phyloP scores from a whole-genome alignment of 2,113 vertebrate genomes.

The Cyprinodon brontotheroides region DNA sequence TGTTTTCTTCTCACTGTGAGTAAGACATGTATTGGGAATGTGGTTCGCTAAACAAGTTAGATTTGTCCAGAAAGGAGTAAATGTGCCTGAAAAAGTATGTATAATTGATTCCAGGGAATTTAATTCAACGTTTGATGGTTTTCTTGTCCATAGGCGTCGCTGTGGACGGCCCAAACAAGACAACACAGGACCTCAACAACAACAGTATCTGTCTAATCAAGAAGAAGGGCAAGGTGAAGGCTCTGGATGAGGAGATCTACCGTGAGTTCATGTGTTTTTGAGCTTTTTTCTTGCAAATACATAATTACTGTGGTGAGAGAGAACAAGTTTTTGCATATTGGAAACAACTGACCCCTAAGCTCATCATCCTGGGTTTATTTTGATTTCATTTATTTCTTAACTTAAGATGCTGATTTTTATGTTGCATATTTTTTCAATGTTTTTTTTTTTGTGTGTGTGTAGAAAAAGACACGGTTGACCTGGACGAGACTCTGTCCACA shows the following conservation, averaged over 20 bases:
- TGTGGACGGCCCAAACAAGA: slow-evolving; percentile 87
- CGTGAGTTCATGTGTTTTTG: slow-evolving; percentile 80
- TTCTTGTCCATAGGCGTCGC: slow-evolving; percentile 83
- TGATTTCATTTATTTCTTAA: neutral
- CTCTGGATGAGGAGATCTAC: slow-evolving; percentile 90
- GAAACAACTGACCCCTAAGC: neutral
- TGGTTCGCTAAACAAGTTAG: neutral
- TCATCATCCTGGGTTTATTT: neutral
- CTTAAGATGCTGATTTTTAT: neutral
- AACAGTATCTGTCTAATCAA: slow-evolving; percentile 87
- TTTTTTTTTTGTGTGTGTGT: slow-evolving; percentile 19
- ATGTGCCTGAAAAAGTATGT: too few relatives aligned
- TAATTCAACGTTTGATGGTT: neutral
- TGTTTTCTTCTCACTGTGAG: neutral
- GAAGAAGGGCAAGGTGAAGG: slow-evolving; percentile 94
- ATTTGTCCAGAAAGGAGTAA: neutral
- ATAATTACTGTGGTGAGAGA: neutral
- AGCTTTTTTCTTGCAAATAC: rapidly evolving
- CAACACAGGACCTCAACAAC: slow-evolving; percentile 76
- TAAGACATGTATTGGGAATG: neutral
- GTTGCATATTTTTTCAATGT: neutral
- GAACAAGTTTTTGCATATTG: neutral
- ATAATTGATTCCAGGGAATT: neutral
- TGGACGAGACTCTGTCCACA: slow-evolving; percentile 86
- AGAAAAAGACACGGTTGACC: slow-evolving; percentile 89